Evolutionary conservation across 2,888 invertebrate genomes (phyloP), one percentile per base, ranked within the genome.

Genomic region (Cephus pygmeus): DNA sequence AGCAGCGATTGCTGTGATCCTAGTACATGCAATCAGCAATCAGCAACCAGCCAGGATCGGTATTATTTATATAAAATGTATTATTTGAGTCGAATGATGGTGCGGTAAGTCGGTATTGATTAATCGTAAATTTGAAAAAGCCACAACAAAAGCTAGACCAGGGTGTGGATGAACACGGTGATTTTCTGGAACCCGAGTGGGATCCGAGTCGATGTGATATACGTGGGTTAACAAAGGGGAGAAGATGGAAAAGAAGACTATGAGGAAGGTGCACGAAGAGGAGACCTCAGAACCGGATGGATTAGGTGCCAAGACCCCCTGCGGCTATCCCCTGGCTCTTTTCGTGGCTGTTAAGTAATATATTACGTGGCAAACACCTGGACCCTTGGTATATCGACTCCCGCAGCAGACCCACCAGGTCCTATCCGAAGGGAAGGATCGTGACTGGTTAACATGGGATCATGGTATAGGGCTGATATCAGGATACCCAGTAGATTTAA

Each of bases 311-410:
- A 77, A 68, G 82, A 83, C 83, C 83, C 83, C 83, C 82, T 79
- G 82, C 82, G 76, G 81, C 73, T 79, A 77, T 71, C 71, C 40
- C 71, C 31, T 71, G 76, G 77, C 23, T 81, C 81, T 84, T 83
- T 83, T 80, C 81, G 84, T 82, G 86, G 85, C 87, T 87, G 87
- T 88, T 88, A 87, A 85, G 78, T 78, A 78, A 78, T 78, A 78
- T 78, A 78, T 78, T 78, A 78, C 75, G 69, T 75, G 75, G 56
- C 78, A 78, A 78, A 78, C 78, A 78, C 78, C 78, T 78, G 78
- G 78, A 75, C 78, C 71, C 71, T 56, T 56, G 40, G 40, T 56
- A 56, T 56, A 56, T 56, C 84, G 79, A 85, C 85, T 83, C 84
- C 79, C 79, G 82, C 31, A 15, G 71, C 71, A 15, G 71, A 33